phyloP scores from a whole-genome alignment of 1,140 invertebrate species.

The Drosophila willistoni region DNA sequence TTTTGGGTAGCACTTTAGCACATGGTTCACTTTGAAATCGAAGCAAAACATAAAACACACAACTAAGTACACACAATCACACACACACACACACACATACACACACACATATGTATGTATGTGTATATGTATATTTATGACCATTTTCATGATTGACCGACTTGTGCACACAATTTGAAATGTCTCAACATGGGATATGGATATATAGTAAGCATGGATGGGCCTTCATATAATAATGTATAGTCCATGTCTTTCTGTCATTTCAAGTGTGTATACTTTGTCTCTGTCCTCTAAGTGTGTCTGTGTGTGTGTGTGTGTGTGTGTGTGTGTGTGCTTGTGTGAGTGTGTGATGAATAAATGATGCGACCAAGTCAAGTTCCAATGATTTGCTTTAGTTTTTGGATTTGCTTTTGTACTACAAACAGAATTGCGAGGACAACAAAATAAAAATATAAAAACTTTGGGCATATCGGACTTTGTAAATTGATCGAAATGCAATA shows the following conservation, averaged over 20 bases:
- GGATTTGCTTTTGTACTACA: slow-evolving; percentile 12
- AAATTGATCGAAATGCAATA: not conserved
- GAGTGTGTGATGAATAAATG: slow-evolving; percentile 77
- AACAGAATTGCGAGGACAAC: not conserved
- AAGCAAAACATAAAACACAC: slow-evolving; percentile 40
- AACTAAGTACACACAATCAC: slow-evolving; percentile 23
- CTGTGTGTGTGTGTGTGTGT: not conserved
- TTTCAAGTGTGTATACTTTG: slow-evolving; percentile 13
- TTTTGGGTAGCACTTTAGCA: slow-evolving; percentile 27
- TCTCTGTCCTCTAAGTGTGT: slow-evolving; percentile 29
- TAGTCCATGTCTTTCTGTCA: slow-evolving; percentile 6
- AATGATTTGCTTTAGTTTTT: slow-evolving; percentile 73
- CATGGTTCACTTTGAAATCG: slow-evolving; percentile 39
- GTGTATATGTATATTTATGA: slow-evolving; percentile 62
- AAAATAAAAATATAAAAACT: not conserved
- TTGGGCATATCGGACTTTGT: slow-evolving; percentile 4
- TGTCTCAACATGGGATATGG: slow-evolving; percentile 31
- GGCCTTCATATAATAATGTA: slow-evolving; percentile 10
- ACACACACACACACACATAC: slow-evolving; percentile 8
- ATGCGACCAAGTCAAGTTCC: slow-evolving; percentile 67
- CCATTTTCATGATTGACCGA: slow-evolving; percentile 77
- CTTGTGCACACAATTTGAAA: slow-evolving; percentile 44
- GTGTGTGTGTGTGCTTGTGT: slow-evolving; percentile 43
- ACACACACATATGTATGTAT: not conserved
- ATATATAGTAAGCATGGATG: slow-evolving; percentile 18